Evolutionary conservation across 2,797 vertebrate genomes (phyloP), one percentile per base, ranked within the genome.

Genomic region (Pipistrellus kuhlii): DNA sequence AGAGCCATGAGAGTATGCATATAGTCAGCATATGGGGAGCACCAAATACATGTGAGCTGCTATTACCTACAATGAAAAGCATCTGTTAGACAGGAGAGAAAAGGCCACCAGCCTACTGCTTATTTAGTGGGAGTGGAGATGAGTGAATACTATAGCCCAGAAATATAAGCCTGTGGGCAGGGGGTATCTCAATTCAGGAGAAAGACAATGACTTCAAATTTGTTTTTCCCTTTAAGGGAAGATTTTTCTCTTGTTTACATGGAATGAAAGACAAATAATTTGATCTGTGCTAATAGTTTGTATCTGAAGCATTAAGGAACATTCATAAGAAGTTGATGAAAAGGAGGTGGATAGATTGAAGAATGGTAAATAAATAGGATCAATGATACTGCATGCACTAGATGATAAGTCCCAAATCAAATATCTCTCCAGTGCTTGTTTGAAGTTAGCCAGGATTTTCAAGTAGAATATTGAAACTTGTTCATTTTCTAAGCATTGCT

Each of bases 321-420:
- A 17, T 80, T 41, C 44, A 27, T 3, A 41, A 41, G 27, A 46
- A 14, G 53, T 2, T 59, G 57, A 32, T 64, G 35, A 71, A 80
- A 86, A 90, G 51, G 35, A 18, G 7, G 46, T 12, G 23, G 66
- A 18, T 27, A 38, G n/a, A 15, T 20, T 30, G 13, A 44, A 30
- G 44, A 46, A 51, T 51, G n/a, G 20, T 17, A 23, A 48, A 35
- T 17, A n/a, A 75, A 46, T 23, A 30, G 6, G 23, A 35, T 6
- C n/a, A 18, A 2, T 7, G 48, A 25, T 8, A 15, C 12, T 18
- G 0, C 7, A 1, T 14, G 18, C 1, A 6, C 5, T 5, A 30
- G 71, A 41, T 10, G 25, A 20, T 13, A 55, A 46, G 10, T 21
- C 38, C 6, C 59, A 10, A 9, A 11, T 23, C 59, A 10, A 9